Conservation (phyloP, 2,888 invertebrate genomes). For the Leucophora obtusa region DNA sequence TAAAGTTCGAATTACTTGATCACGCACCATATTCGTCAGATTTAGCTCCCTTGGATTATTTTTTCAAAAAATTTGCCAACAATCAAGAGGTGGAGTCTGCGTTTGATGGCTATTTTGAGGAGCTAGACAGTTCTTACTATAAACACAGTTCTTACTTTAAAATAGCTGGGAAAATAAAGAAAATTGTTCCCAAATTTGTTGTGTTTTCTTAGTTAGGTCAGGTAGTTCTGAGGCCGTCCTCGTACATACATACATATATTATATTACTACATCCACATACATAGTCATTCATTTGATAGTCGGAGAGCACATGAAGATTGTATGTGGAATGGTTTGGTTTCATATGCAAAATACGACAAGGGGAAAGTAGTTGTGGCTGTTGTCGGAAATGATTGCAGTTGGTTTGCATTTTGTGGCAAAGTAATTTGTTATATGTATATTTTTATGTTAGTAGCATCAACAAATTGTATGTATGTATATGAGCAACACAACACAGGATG, state of each 20-base stretch:
- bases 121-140: too few relatives aligned
- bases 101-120: too few relatives aligned
- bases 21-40: too few relatives aligned
- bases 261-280: slow-evolving; percentile 15
- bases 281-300: slow-evolving; percentile 29
- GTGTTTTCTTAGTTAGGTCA: too few relatives aligned
- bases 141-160: too few relatives aligned
- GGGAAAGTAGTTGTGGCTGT: slow-evolving; percentile 24
- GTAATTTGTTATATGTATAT: slow-evolving; percentile 51
- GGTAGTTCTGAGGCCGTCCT: too few relatives aligned
- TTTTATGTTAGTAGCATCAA: slow-evolving; percentile 48
- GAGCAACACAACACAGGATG: slow-evolving; percentile 30
- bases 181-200: too few relatives aligned
- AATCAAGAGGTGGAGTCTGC: too few relatives aligned
- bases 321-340: slow-evolving; percentile 26
- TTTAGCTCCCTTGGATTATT: too few relatives aligned
- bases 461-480: slow-evolving; percentile 46
- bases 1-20: too few relatives aligned
- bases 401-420: slow-evolving; percentile 61
- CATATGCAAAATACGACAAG: neutral
- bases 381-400: slow-evolving; percentile 60
- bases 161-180: too few relatives aligned
- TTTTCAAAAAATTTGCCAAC: too few relatives aligned
- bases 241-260: slow-evolving; percentile 27
- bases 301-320: neutral